Evolutionary conservation across 2,888 invertebrate genomes (phyloP).

Genomic region (Synanthedon formicaeformis): DNA sequence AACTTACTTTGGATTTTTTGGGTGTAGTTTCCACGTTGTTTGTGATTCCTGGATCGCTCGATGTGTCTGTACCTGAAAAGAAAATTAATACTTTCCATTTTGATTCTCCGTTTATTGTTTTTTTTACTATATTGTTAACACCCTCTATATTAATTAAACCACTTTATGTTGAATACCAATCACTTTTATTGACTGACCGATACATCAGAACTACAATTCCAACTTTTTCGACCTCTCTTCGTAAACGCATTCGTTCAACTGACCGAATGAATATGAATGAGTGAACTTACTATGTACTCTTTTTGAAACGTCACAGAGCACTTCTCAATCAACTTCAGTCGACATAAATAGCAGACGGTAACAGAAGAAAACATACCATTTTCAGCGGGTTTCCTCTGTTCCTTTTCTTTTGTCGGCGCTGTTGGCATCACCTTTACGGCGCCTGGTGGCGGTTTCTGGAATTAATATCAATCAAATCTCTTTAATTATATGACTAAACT

Average conservation of each 20-base stretch:
- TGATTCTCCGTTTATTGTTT: background rate
- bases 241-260: too few relatives aligned
- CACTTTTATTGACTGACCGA: too few relatives aligned
- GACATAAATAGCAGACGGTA: too few relatives aligned
- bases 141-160: too few relatives aligned
- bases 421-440: constrained; percentile 87
- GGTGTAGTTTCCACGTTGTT: constrained; percentile 63
- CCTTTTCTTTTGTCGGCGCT: constrained; percentile 72
- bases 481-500: background rate
- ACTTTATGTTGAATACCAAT: too few relatives aligned
- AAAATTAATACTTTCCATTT: background rate
- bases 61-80: constrained; percentile 58
- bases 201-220: too few relatives aligned
- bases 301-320: too few relatives aligned
- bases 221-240: too few relatives aligned
- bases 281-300: too few relatives aligned
- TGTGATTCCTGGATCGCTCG: constrained; percentile 57
- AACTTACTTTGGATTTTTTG: constrained; percentile 56
- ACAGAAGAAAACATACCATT: constrained; percentile 33
- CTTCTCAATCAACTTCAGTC: too few relatives aligned
- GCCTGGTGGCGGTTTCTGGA: constrained; percentile 83
- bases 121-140: too few relatives aligned
- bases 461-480: constrained; percentile 11
- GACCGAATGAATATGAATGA: too few relatives aligned
- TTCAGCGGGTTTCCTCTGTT: constrained; percentile 52